Evolutionary conservation across 2,888 invertebrate genomes (phyloP), one percentile per base, ranked within the genome.

Genomic region (Agrotis puta): DNA sequence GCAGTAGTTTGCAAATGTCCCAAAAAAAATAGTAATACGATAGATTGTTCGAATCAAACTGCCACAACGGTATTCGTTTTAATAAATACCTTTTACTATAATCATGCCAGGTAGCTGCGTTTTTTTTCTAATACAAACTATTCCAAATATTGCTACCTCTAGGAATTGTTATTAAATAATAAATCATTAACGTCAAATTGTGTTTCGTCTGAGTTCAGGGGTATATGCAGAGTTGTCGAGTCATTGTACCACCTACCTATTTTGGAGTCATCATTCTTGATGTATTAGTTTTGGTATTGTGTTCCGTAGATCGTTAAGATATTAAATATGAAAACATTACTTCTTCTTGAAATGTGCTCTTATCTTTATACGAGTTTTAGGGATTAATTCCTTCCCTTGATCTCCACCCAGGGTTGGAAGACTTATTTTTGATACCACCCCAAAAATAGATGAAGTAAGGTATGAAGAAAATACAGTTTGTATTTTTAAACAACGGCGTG

Each of bases 151-250:
- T 51, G 63, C 81, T 81, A 64, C 77, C 79, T 82, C 64, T 58
- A 61, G 59, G 77, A 76, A 84, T 68, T 79, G 83, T 84, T 85
- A 85, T 85, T 76, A 81, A 73, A 89, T 87, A 87, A 92, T 92
- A 90, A 91, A 92, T 92, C 91, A 92, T 92, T 89, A 89, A 79
- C 82, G 90, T 91, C 91, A 89, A 81, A 86, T 85, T 85, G 77
- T 72, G 58, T 85, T 72, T 70, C 50, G 74, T 74, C 76, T 54
- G 76, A 65, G 77, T 61, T 80, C 85, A 70, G 65, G 81, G 64
- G 79, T 61, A 81, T 85, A 70, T 61, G 81, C 70, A 77, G 77
- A 78, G 22, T 43, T 82, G 84, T 48, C 68, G 68, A 77, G 70
- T 85, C 84, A 85, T 69, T 70, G 79, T 74, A 66, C 83, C 77